Conservation (phyloP, 1,140 invertebrate genomes). For the Papilio aristodemus region DNA sequence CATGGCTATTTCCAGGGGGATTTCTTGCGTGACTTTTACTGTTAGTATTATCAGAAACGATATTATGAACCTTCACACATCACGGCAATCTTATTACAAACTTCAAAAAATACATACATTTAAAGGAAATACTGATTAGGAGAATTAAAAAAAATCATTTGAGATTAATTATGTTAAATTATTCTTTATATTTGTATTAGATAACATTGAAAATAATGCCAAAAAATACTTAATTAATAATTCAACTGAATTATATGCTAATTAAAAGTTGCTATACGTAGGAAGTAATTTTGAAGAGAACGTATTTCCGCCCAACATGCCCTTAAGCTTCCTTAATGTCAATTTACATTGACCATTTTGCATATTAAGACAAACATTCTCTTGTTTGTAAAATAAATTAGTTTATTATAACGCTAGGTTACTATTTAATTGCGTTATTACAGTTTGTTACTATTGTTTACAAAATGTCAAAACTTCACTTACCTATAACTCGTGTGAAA, state of each 20-base stretch:
- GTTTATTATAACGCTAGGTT: neutral
- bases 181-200: neutral
- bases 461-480: slow-evolving; percentile 41
- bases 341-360: neutral
- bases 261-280: slow-evolving; percentile 10
- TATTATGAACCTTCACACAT: neutral
- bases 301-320: slow-evolving; percentile 23
- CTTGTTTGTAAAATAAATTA: neutral
- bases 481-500: slow-evolving; percentile 64
- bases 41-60: neutral
- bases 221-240: neutral
- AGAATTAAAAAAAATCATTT: neutral
- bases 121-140: neutral
- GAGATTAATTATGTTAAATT: neutral
- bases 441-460: slow-evolving; percentile 11
- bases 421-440: neutral
- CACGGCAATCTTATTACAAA: neutral
- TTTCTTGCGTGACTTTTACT: slow-evolving; percentile 14
- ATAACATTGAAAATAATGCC: slow-evolving; percentile 1
- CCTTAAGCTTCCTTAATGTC: slow-evolving; percentile 28
- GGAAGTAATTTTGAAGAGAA: slow-evolving; percentile 28
- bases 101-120: neutral
- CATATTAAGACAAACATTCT: neutral
- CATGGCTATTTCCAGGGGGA: slow-evolving; percentile 13
- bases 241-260: slow-evolving; percentile 4